A percentile compares a stretch with the other conserved stretches of the same genome.
Evolutionary conservation across 2,888 invertebrate species (phyloP).

Genomic region (Pantelozetes paolii): DNA sequence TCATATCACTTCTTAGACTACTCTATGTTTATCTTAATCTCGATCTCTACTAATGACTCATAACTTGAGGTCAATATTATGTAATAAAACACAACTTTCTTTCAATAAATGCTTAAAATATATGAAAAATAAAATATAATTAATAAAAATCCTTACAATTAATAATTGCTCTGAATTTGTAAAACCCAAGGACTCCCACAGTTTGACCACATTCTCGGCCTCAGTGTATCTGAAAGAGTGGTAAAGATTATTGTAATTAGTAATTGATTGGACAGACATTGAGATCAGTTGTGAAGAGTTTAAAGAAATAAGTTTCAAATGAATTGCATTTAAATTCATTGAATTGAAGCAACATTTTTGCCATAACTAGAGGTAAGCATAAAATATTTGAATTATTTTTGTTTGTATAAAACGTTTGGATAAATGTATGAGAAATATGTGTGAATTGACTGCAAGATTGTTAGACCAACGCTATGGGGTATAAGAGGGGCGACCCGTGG

Average conservation of each 20-base stretch:
- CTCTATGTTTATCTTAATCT: not conserved
- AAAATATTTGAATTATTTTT: not conserved
- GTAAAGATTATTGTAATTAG: not conserved
- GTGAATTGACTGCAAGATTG: not conserved
- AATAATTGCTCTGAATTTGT: slow-evolving; percentile 50
- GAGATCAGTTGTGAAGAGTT: no score
- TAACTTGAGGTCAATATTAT: not conserved
- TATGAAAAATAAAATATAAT: no score
- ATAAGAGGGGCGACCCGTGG: slow-evolving; percentile 33
- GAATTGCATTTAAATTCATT: not conserved
- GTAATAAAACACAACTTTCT: no score
- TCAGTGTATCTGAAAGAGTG: slow-evolving; percentile 51
- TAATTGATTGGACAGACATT: no score
- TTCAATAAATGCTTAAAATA: no score
- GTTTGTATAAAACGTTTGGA: not conserved
- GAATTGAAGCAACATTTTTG: slow-evolving; percentile 17
- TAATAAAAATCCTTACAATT: slow-evolving; percentile 43
- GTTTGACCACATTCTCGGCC: slow-evolving; percentile 51
- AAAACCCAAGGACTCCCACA: slow-evolving; percentile 53
- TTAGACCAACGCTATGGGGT: not conserved
- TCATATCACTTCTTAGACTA: not conserved
- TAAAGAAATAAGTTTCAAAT: not conserved
- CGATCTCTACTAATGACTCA: not conserved
- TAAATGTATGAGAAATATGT: slow-evolving; percentile 25
- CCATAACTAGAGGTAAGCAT: slow-evolving; percentile 19